Evolutionary conservation across 2,797 vertebrate genomes (phyloP), one percentile per base, ranked within the genome.

Genomic region (Myiotriccus ornatus): DNA sequence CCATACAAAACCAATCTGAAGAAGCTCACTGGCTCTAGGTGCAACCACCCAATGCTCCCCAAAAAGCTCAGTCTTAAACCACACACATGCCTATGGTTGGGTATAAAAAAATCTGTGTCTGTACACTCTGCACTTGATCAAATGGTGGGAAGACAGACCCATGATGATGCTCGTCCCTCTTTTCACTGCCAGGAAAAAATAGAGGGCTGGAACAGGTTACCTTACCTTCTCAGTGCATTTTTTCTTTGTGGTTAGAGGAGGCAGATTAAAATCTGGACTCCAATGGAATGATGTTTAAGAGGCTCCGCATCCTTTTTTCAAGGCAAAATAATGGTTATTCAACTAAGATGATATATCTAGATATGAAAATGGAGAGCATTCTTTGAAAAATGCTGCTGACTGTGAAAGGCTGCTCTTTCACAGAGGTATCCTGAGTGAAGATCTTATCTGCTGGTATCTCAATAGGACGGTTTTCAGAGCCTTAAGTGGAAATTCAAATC

Each of bases 301-400:
- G 95, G 76, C 93, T 97, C 82, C 0, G 1, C 44, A 35, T 80
- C 88, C 89, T 95, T 96, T 94, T 90, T 97, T 92, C 70, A 96
- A 97, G 92, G 89, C 83, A 96, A 98, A 97, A 95, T 97, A 94
- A 96, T 96, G 86, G 94, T 97, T 97, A 97, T 97, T 97, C 96
- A 96, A 94, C 89, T 94, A 86, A 96, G 93, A 90, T 96, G 97
- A 95, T 96, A 97, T 46, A 96, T 87, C 39, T 80, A 95, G 96
- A 97, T 97, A 96, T 73, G 96, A 97, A 98, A 97, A 97, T 96
- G 82, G 91, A 97, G 91, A 95, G 90, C 90, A 94, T 95, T 96
- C 97, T 96, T 97, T 86, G 90, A 57, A 96, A 97, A 97, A 97
- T 25, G 87, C 93, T 95, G 83, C 67, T 23, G 59, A 91, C 96